Conservation (phyloP, 1,140 invertebrate genomes). For the Drosophila ficusphila region DNA sequence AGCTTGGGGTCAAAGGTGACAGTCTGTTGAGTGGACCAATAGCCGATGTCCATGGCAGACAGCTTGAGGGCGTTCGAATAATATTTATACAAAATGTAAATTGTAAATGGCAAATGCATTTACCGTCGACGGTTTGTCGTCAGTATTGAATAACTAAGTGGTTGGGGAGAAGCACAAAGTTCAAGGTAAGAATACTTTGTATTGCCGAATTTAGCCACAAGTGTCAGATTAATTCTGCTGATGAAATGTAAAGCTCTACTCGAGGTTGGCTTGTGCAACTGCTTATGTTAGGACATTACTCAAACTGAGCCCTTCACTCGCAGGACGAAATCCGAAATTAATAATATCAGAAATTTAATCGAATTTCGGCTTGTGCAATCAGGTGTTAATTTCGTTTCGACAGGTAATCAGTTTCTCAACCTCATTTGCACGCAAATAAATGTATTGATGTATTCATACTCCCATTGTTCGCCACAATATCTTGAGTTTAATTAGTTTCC, state of each 20-base stretch:
- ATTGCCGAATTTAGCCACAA: neutral
- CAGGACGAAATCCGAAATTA: conserved; percentile 6
- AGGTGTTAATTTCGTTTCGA: conserved; percentile 28
- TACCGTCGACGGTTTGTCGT: neutral
- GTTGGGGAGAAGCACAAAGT: neutral
- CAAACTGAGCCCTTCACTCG: neutral
- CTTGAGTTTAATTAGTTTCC: conserved; percentile 4
- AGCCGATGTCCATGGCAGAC: conserved; percentile 22
- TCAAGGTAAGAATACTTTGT: neutral
- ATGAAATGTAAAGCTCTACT: neutral
- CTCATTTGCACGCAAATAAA: neutral
- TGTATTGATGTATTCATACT: neutral
- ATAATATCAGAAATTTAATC: conserved; percentile 1
- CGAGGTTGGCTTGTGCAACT: neutral
- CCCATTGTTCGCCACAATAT: neutral
- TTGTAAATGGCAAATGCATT: conserved; percentile 47
- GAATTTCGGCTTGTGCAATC: conserved; percentile 7
- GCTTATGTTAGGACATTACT: neutral
- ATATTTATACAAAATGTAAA: conserved; percentile 40
- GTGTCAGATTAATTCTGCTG: neutral
- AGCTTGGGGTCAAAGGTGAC: neutral
- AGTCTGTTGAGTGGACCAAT: neutral
- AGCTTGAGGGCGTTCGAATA: conserved; percentile 21
- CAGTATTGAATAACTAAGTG: conserved; percentile 2
- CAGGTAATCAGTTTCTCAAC: conserved; percentile 17